Percentiles rank a stretch among this genome's conserved stretches.
These are phyloP conservation scores for Casuarius casuarius DNA, from an alignment of 2,113 vertebrate genomes.

Conservation along the genomic window DNA sequence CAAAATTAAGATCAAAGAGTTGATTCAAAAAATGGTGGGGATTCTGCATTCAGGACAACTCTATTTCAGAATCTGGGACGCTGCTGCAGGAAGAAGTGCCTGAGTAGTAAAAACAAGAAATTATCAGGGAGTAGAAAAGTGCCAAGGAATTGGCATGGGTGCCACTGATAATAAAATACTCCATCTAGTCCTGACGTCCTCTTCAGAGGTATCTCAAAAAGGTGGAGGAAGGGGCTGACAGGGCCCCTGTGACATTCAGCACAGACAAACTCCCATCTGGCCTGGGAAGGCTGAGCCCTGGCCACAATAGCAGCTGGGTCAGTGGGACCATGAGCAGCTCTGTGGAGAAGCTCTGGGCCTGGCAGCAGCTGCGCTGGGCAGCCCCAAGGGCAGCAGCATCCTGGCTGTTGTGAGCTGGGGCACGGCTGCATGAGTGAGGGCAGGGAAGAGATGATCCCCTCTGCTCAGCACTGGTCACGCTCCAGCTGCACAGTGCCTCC, in stretches of 20 bases:
- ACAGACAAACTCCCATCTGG: neutral
- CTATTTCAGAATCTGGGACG: neutral
- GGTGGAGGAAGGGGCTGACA: neutral
- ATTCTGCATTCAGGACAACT: neutral
- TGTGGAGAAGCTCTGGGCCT: neutral
- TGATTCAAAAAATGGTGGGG: neutral
- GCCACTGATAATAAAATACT: neutral
- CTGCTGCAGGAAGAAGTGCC: neutral
- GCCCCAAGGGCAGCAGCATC: no score
- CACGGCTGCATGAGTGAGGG: no score
- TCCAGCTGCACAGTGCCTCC: no score
- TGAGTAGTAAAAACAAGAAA: neutral
- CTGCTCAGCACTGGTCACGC: no score
- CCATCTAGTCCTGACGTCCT: neutral
- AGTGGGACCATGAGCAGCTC: fast-evolving
- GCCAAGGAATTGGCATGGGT: neutral
- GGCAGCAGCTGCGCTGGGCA: neutral
- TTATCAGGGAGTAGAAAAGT: neutral
- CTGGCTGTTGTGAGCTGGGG: no score
- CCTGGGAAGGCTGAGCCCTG: neutral
- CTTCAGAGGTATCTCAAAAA: neutral
- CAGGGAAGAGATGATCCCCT: no score
- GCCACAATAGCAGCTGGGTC: neutral
- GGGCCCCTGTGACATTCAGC: fast-evolving
- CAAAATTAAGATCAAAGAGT: neutral